These are phyloP conservation scores for Tineola bisselliella DNA, from an alignment of 2,888 invertebrate genomes.

Conservation along the genomic window DNA sequence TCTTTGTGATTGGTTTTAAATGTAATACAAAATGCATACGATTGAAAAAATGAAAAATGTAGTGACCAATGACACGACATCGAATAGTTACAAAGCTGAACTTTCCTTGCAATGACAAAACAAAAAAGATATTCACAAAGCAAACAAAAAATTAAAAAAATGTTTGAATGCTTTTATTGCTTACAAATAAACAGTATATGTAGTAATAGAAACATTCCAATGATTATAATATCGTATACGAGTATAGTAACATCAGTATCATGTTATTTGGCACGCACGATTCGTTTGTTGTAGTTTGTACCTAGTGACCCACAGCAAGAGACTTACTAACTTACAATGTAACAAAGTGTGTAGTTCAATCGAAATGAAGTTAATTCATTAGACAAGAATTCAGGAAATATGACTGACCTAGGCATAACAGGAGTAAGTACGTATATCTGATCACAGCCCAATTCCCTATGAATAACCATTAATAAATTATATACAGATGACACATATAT, in stretches of 20 bases:
- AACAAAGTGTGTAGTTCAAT: neutral
- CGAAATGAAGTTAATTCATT: too few species aligned
- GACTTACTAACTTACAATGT: neutral
- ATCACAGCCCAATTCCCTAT: neutral
- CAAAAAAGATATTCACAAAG: conserved; percentile 2
- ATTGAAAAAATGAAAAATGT: neutral
- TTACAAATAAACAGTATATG: neutral
- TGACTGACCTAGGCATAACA: neutral
- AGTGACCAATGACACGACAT: neutral
- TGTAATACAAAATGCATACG: neutral
- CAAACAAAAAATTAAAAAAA: neutral
- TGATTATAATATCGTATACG: too few species aligned
- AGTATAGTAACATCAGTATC: too few species aligned
- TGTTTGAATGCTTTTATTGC: neutral
- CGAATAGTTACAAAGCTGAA: neutral
- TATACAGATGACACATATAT: too few species aligned
- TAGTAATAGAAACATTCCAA: neutral
- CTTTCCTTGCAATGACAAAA: conserved; percentile 1
- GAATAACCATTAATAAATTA: neutral
- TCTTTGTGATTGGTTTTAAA: neutral
- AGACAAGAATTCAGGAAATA: too few species aligned
- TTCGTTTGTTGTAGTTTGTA: neutral
- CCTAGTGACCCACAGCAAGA: conserved; percentile 2
- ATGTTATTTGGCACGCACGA: neutral
- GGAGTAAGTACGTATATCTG: neutral